Conservation (phyloP, 2,888 invertebrate species). For the Didymodactylos carnosus region DNA sequence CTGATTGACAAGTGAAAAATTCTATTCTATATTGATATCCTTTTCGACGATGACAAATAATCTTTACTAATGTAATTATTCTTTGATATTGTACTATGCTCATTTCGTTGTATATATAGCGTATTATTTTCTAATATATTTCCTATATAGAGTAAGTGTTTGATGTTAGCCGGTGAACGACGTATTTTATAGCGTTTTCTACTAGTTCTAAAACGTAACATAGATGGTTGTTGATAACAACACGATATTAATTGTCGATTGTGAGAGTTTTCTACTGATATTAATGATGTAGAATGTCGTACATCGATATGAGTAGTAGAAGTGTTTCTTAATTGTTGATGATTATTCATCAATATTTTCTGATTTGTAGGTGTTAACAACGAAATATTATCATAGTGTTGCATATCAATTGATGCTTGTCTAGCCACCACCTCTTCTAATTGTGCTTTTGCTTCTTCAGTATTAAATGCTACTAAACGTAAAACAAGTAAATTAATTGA, state of each 20-base stretch:
- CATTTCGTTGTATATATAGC: no score
- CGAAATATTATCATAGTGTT: not conserved
- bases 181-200: not conserved
- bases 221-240: not conserved
- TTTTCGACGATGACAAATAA: no score
- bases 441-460: slow-evolving; percentile 50
- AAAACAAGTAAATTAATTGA: slow-evolving; percentile 87
- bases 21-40: no score
- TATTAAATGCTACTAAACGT: slow-evolving; percentile 89
- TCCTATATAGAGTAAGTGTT: not conserved
- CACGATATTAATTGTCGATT: not conserved
- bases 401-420: not conserved
- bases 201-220: not conserved
- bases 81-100: no score
- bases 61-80: no score
- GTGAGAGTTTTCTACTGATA: not conserved
- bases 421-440: not conserved
- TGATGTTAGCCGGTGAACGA: not conserved
- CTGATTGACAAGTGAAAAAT: no score
- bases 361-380: no score
- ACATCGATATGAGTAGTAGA: no score
- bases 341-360: not conserved
- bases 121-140: not conserved
- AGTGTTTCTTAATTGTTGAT: no score
- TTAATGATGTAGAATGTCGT: not conserved